These are phyloP conservation scores for Metaphire vulgaris DNA, from an alignment of 1,140 invertebrate species.

Conservation along the genomic window DNA sequence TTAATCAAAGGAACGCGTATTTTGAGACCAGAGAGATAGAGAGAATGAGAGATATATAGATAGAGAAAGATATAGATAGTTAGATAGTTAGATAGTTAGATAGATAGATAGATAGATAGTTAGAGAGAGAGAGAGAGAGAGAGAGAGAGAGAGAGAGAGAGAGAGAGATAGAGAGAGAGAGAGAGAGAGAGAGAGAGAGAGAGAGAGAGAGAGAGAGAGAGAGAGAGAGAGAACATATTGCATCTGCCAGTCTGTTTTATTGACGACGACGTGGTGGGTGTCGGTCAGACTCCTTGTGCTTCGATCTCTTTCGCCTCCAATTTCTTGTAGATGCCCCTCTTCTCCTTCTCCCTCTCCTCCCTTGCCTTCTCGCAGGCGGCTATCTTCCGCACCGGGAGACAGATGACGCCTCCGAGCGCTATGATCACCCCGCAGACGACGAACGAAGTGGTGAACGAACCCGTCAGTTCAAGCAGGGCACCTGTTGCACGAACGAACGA, in stretches of 20 bases:
- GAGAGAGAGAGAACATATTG: background rate
- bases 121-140: background rate
- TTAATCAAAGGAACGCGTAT: no score
- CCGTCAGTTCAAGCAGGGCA: slow-evolving; percentile 74
- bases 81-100: background rate
- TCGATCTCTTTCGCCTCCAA: background rate
- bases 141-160: background rate
- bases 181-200: background rate
- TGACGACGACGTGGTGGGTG: background rate
- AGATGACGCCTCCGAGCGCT: slow-evolving; percentile 71
- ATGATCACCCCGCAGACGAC: slow-evolving; percentile 82
- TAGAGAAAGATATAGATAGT: background rate
- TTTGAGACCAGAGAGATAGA: background rate
- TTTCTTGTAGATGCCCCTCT: background rate
- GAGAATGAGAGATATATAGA: background rate
- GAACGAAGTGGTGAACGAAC: slow-evolving; percentile 77
- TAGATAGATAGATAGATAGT: slow-evolving; percentile 1
- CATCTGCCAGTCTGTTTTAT: background rate
- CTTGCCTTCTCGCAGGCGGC: background rate
- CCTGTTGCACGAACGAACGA: slow-evolving; percentile 55
- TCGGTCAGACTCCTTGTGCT: background rate
- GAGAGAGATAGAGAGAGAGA: background rate
- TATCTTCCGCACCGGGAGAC: slow-evolving; percentile 64
- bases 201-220: background rate
- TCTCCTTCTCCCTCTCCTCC: background rate